Evolutionary conservation across 1,140 invertebrate species (phyloP), one percentile per base, ranked within the genome.

Genomic region (Panagrolaimus sp.): DNA sequence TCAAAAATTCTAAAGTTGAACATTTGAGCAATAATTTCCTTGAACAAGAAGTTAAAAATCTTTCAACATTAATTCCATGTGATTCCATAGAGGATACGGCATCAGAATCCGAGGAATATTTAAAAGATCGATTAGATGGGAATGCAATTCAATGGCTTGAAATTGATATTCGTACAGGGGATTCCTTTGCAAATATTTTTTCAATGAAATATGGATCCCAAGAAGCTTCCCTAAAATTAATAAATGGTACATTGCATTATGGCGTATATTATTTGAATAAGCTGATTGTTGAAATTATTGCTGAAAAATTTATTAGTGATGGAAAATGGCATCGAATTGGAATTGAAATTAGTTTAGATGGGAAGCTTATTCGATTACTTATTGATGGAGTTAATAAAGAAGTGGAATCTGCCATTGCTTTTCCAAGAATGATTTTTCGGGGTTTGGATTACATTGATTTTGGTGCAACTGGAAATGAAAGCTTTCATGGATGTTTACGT

Each of bases 161-260:
- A 14, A 17, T 58, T 58, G 52, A 58, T 24, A 58, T 58, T 21
- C 52, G 52, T 21, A 58, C 52, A 26, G 52, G 52, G 21, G 52
- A 58, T 58, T 28, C 4, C 1, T 12, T 26, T 17, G 52, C 15
- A 58, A 21, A 58, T 21, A 58, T 58, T 17, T 17, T 58, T 21
- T 58, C 52, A 3, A 21, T 58, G 21, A 58, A 58, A 12, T 58
- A 58, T 24, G 52, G 52, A n/a, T 26, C 21, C 3, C 52, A 58
- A 21, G 10, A 28, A 24, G n/a, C 52, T 1, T 58, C 52, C 8
- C 17, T 58, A 28, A 21, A 12, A 1, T 12, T 58, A 12, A 21
- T 58, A 12, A 58, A 58, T 58, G 52, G 52, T 28, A 58, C 21
- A 10, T n/a, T 58, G 1, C 52, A 58, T 58, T 58, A 58, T 58